Evolutionary conservation across 2,888 invertebrate genomes (phyloP).

Genomic region (Drosophila flavopinicola): DNA sequence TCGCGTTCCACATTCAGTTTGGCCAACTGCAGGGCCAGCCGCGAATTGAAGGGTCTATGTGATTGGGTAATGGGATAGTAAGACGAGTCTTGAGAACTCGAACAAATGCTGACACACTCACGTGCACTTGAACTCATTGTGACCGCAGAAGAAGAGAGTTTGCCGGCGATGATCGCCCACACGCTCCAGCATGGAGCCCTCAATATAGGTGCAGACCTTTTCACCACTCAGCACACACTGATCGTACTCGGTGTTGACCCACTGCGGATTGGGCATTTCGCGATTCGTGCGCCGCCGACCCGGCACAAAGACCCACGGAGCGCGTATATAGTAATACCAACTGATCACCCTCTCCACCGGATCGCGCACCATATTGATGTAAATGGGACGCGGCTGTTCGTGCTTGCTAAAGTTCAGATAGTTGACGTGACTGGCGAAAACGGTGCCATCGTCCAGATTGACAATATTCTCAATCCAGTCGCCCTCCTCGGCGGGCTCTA

Average conservation of each 20-base stretch:
- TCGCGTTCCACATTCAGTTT: conserved; percentile 93
- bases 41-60: conserved; percentile 92
- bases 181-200: conserved; percentile 91
- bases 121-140: conserved; percentile 91
- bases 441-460: conserved; percentile 73
- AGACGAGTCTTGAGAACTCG: not conserved
- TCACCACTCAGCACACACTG: conserved; percentile 92
- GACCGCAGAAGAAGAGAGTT: conserved; percentile 95
- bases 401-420: conserved; percentile 84
- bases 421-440: conserved; percentile 81
- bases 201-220: conserved; percentile 91
- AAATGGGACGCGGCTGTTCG: conserved; percentile 91
- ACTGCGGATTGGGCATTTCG: conserved; percentile 90
- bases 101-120: conserved; percentile 84
- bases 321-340: conserved; percentile 95
- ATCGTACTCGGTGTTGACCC: conserved; percentile 95
- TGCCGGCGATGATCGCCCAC: conserved; percentile 94
- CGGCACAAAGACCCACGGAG: conserved; percentile 96
- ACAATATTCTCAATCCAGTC: conserved; percentile 76
- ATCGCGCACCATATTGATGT: conserved; percentile 95
- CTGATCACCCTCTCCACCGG: conserved; percentile 95
- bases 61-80: not conserved
- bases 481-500: conserved; percentile 63
- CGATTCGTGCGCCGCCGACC: conserved; percentile 87
- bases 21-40: conserved; percentile 91